phyloP scores from a whole-genome alignment of 2,797 vertebrate species.

The Microctenopoma lineatum region DNA sequence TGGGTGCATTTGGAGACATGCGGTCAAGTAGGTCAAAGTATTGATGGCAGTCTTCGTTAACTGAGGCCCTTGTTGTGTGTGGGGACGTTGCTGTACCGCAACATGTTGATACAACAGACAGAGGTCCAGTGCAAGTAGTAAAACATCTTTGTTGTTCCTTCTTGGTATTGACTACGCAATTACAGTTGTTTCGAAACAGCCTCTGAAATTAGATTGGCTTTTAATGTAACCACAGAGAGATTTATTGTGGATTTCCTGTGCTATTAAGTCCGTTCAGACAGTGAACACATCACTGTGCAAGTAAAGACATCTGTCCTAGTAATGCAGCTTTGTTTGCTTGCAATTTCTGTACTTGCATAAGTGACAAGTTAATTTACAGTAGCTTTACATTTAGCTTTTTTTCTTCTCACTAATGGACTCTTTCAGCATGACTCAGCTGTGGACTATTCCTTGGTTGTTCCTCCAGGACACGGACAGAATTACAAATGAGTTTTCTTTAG shows the following conservation, averaged over 20 bases:
- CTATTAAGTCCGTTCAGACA: conserved; percentile 18
- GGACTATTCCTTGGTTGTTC: background rate
- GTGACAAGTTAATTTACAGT: background rate
- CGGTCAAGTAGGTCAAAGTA: conserved; percentile 14
- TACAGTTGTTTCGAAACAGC: conserved; percentile 36
- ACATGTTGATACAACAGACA: background rate
- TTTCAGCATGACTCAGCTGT: conserved; percentile 7
- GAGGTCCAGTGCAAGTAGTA: background rate
- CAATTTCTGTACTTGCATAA: background rate
- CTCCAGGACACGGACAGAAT: background rate
- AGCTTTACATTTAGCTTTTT: background rate
- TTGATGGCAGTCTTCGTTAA: background rate
- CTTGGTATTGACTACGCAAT: conserved; percentile 4
- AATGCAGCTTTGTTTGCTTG: background rate
- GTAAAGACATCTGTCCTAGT: background rate
- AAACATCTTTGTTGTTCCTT: conserved; percentile 4
- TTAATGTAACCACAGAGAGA: conserved; percentile 24
- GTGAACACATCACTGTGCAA: conserved; percentile 10
- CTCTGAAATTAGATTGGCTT: conserved; percentile 38
- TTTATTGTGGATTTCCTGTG: conserved; percentile 41
- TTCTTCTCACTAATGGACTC: background rate
- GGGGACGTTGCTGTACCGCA: background rate
- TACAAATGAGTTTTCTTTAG: background rate
- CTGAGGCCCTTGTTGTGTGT: conserved; percentile 6
- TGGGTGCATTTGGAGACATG: conserved; percentile 3